Percentiles rank a stretch among this genome's conserved stretches.
Conservation (phyloP, 2,888 invertebrate species). For the Vanessa cardui region DNA sequence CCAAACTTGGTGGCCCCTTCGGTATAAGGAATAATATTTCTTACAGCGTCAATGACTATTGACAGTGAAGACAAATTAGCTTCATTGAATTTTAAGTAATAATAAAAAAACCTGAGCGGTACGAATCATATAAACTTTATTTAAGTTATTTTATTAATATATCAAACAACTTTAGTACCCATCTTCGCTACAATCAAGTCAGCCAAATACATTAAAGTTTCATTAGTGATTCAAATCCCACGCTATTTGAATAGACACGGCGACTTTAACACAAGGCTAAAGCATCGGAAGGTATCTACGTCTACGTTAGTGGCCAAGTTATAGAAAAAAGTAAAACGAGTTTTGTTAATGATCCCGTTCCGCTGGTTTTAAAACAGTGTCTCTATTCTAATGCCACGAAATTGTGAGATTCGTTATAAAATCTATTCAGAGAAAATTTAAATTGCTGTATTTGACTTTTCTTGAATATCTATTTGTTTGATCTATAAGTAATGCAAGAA, state of each 20-base stretch:
- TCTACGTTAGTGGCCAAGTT: slow-evolving; percentile 38
- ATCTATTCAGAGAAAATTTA: no score
- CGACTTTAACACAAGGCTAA: slow-evolving; percentile 24
- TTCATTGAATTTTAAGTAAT: no score
- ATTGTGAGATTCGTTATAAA: no score
- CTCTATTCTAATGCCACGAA: slow-evolving; percentile 15
- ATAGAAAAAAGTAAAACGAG: slow-evolving; percentile 54
- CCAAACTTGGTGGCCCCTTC: no score
- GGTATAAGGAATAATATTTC: no score
- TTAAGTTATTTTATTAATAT: not conserved
- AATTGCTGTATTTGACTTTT: no score
- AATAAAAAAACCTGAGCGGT: no score
- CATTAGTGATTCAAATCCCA: slow-evolving; percentile 2
- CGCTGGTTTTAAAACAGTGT: slow-evolving; percentile 34
- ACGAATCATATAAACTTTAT: no score
- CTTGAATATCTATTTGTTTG: no score
- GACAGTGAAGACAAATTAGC: no score
- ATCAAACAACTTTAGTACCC: not conserved
- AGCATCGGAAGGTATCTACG: slow-evolving; percentile 20
- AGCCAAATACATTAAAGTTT: not conserved
- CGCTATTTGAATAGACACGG: slow-evolving; percentile 15
- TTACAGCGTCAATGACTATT: no score
- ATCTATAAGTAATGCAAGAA: no score
- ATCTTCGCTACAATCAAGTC: not conserved
- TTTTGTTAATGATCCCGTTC: slow-evolving; percentile 52